phyloP scores from a whole-genome alignment of 1,140 invertebrate genomes.

The Galendromus occidentalis region DNA sequence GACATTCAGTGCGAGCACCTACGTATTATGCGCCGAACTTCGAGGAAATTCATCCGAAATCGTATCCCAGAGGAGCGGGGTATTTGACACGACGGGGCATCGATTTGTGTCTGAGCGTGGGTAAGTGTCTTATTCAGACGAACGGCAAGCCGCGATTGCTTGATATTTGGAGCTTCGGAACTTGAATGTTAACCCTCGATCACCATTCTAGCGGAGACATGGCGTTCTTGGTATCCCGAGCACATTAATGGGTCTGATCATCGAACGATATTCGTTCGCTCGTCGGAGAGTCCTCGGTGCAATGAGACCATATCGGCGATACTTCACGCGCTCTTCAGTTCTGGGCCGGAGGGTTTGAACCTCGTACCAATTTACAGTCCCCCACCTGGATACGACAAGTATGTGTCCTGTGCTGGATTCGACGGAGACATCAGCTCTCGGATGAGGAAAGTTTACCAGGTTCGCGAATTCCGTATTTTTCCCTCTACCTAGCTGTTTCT shows the following conservation, averaged over 20 bases:
- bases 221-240: slow-evolving; percentile 1
- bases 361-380: not conserved
- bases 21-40: not conserved
- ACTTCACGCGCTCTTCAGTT: not conserved
- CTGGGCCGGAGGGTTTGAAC: not conserved
- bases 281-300: not conserved
- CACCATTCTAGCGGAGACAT: not conserved
- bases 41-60: not conserved
- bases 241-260: not conserved
- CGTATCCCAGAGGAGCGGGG: not conserved
- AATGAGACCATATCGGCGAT: not conserved
- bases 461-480: too few species aligned
- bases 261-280: not conserved
- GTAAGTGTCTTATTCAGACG: not conserved
- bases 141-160: too few species aligned
- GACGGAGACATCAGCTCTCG: not conserved
- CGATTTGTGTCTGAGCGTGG: not conserved
- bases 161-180: too few species aligned
- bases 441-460: not conserved
- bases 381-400: not conserved
- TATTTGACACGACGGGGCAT: not conserved
- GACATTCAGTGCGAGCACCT: not conserved
- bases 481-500: too few species aligned
- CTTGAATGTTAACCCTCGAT: not conserved
- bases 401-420: not conserved